Base-by-base conservation (phyloP, 2,113 vertebrate genomes). In the Epinephelus fuscoguttatus region DNA sequence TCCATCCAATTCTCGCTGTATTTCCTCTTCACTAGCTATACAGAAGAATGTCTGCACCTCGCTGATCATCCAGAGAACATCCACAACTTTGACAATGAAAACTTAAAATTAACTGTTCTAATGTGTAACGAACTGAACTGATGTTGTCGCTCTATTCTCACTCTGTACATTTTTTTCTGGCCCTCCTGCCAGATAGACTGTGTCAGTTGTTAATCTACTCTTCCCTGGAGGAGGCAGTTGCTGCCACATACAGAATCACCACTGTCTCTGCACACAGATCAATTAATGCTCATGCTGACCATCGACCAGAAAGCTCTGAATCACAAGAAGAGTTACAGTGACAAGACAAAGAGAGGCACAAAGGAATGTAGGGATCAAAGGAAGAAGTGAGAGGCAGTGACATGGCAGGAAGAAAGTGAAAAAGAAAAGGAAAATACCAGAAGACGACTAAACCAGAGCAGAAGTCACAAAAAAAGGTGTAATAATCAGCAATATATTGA, bases 151-250 rank as follows among this genome's bases (percentile, higher is more conserved):
- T 80, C 62, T 17, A 19, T 62, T 79, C 47, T 61, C 47, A 18
- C 42, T 8, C 25, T 55, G 4, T 33, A 6, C 19, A 11, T 19
- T 76, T 76, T 76, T 66, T 77, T 59, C 23, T 19, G 77, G 50
- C 49, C 61, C 8, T 56, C 5, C 72, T 93, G 93, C 91, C 86
- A 84, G 89, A 95, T 95, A 82, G 79, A 82, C 74, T 0, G 0
- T 92, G 92, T 92, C 91, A 94, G 77, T 83, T 85, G 88, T 89
- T 94, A 67, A 77, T 93, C 93, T 95, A 88, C 93, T 95, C 80
- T 76, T 74, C 83, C 77, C 66, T 53, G 42, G 92, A 67, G 83
- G 80, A 87, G 15, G 68, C 78, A 56, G 73, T 80, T 3, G 74
- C 87, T 87, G 89, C 77, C 56, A 83, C 79, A 84, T 89, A 71